Percentiles rank a stretch among this genome's conserved stretches.
phyloP scores from a whole-genome alignment of 37 sponge, comb jelly and placozoan species.

The Beroe forskalii region DNA sequence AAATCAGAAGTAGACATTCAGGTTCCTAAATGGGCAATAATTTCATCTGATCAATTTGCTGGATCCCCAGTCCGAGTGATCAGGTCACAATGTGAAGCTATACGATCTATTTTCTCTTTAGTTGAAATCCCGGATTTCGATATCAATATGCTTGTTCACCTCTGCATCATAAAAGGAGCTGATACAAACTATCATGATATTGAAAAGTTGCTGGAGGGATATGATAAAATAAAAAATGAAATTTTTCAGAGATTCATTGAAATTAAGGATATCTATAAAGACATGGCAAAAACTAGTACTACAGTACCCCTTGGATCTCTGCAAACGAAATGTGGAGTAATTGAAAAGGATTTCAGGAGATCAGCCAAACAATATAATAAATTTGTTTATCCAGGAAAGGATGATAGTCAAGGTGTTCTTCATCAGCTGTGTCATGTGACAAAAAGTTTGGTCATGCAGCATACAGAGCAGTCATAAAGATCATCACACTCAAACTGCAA shows the following conservation, averaged over 20 bases:
- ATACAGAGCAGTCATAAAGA: too few relatives aligned
- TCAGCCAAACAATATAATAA: too few relatives aligned
- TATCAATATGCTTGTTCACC: neutral
- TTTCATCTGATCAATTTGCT: neutral
- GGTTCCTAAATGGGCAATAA: neutral
- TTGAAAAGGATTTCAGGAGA: neutral
- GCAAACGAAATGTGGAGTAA: neutral
- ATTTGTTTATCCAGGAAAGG: too few relatives aligned
- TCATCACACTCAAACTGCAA: too few relatives aligned
- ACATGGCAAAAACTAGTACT: neutral
- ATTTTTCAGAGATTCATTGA: neutral
- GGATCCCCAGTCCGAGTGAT: neutral
- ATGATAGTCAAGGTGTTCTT: too few relatives aligned
- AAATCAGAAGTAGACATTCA: neutral
- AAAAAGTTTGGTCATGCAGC: too few relatives aligned
- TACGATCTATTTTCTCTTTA: neutral
- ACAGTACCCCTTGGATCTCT: neutral
- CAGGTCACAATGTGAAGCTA: neutral
- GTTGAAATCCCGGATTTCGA: neutral
- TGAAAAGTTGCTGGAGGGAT: neutral
- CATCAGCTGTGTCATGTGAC: too few relatives aligned
- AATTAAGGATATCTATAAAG: conserved; percentile 4
- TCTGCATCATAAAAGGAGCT: neutral
- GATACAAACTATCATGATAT: neutral
- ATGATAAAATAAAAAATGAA: neutral